Percentiles rank a stretch among this genome's conserved stretches.
These are phyloP conservation scores for Bovichtus variegatus DNA, from an alignment of 2,797 vertebrate species.

Conservation along the genomic window DNA sequence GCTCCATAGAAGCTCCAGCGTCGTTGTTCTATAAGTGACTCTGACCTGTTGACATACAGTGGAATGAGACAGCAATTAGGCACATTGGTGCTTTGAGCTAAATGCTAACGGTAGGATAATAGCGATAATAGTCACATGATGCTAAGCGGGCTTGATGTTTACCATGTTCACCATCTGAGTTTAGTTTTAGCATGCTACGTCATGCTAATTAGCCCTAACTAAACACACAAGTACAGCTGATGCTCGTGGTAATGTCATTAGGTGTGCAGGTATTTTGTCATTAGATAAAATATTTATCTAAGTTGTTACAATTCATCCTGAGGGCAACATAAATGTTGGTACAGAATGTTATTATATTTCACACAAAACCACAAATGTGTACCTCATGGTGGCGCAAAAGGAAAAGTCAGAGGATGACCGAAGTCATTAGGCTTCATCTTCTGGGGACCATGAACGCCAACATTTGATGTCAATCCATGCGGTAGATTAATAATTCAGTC, in stretches of 20 bases:
- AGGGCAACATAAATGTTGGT: neutral
- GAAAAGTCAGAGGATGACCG: neutral
- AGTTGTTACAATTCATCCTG: neutral
- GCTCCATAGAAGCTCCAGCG: neutral
- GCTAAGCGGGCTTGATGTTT: neutral
- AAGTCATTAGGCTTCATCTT: neutral
- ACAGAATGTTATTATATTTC: neutral
- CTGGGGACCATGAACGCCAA: too few species aligned
- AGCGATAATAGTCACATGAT: neutral
- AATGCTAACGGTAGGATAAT: neutral
- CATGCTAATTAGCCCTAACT: neutral
- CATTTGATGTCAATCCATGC: neutral
- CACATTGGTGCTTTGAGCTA: neutral
- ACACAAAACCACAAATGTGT: neutral
- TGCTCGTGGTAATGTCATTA: neutral
- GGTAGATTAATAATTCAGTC: neutral
- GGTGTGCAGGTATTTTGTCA: neutral
- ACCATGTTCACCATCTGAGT: neutral
- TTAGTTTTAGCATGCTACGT: neutral
- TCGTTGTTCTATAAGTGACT: conserved; percentile 10
- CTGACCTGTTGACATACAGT: conserved; percentile 38
- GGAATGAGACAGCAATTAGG: neutral
- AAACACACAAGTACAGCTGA: neutral
- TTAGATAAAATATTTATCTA: neutral
- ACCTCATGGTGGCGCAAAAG: neutral